Conservation (phyloP, 1,140 invertebrate species). For the Euura lappo region DNA sequence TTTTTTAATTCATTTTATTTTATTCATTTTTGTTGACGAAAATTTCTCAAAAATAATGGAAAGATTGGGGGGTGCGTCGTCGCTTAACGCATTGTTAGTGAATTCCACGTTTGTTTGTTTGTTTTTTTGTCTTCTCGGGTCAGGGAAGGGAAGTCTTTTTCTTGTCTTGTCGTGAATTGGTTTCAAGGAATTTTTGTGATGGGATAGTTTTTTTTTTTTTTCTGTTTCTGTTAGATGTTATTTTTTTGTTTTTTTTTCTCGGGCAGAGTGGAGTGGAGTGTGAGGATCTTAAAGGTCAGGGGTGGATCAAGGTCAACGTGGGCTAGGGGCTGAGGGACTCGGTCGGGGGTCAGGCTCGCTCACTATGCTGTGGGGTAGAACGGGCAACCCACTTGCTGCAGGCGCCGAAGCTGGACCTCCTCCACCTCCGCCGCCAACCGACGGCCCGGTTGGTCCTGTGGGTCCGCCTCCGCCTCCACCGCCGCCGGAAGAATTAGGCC, state of each 20-base stretch:
- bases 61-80: neutral
- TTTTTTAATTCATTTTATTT: no score
- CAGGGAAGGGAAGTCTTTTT: neutral
- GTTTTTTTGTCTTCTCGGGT: neutral
- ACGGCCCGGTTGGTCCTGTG: constrained; percentile 43
- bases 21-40: no score
- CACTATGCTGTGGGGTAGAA: constrained; percentile 58
- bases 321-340: constrained; percentile 58
- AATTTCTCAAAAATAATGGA: constrained; percentile 6
- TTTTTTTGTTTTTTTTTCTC: neutral
- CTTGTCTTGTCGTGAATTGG: neutral
- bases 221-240: neutral
- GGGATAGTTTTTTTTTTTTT: neutral
- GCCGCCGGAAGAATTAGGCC: constrained; percentile 17
- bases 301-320: constrained; percentile 56
- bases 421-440: constrained; percentile 45
- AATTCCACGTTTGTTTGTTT: neutral
- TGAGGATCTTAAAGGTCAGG: constrained; percentile 19
- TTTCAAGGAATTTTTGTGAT: neutral
- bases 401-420: constrained; percentile 45
- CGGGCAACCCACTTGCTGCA: constrained; percentile 51
- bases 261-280: constrained; percentile 18
- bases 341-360: constrained; percentile 59
- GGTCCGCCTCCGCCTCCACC: constrained; percentile 35
- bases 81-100: no score